Evolutionary conservation across 2,113 vertebrate genomes (phyloP), one percentile per base, ranked within the genome.

Genomic region (Falcunculus frontatus): DNA sequence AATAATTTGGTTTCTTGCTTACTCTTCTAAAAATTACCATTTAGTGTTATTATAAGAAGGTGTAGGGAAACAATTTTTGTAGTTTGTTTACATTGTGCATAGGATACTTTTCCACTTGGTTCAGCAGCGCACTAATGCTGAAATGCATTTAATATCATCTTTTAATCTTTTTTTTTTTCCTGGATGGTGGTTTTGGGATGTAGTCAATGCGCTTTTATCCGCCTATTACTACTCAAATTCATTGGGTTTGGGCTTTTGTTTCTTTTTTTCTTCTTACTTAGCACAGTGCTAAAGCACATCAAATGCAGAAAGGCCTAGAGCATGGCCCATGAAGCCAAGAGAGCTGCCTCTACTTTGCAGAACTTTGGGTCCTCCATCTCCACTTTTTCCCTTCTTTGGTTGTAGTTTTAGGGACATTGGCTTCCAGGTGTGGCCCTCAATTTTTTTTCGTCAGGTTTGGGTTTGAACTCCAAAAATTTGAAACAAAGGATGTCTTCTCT

Each of bases 161-260:
- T 82, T 72, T 37, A 19, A 2, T 32, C 3, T 52, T 75, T 18
- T 56, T 65, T 64, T 67, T 56, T 78, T 68, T 10, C 18, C 46
- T 77, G 68, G 57, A 74, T 33, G 4, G 5, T 64, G 12, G 9
- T 52, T 84, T 59, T 46, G 23, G 16, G 12, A 7, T 44, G 14
- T 50, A 52, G 17, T 64, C 14, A 70, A 5, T 39, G 11, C 33
- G 52, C 4, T 50, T 4, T 32, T 64, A 73, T 20, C 69, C 86
- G 29, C 33, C 10, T 68, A 6, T 49, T 78, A 22, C 29, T 60
- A 26, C 12, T 12, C 33, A 32, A 23, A 85, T 57, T 16, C 7
- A 32, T 6, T 49, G 0, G 3, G 5, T 17, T 62, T 62, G 1
- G 0, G 1, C 0, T 56, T 57, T 76, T 57, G 1, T 32, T 80